A percentile compares a stretch with the other conserved stretches of the same genome.
phyloP scores from a whole-genome alignment of 1,140 invertebrate genomes.

The Drosophila kurseongensis region DNA sequence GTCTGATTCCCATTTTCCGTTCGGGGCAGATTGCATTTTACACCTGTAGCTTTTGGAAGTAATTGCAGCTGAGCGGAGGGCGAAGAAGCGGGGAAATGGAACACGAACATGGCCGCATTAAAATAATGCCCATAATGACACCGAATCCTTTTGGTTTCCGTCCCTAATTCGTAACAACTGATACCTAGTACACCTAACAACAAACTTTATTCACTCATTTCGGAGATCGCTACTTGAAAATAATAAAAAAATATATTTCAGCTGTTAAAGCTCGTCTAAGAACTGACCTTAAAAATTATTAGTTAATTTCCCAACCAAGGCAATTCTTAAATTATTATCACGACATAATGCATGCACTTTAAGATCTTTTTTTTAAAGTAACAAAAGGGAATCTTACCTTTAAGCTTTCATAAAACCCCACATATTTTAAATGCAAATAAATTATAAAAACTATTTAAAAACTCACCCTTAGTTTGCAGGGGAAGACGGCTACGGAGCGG shows the following conservation, averaged over 20 bases:
- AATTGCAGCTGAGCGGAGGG: slow-evolving; percentile 48
- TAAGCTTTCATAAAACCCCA: too few species aligned
- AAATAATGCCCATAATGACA: slow-evolving; percentile 62
- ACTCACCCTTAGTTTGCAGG: slow-evolving; percentile 96
- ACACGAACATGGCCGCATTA: slow-evolving; percentile 42
- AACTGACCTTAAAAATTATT: too few species aligned
- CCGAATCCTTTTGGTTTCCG: slow-evolving; percentile 14
- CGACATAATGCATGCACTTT: too few species aligned
- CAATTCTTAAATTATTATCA: too few species aligned
- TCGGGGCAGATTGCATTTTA: slow-evolving; percentile 69
- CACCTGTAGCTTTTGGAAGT: slow-evolving; percentile 74
- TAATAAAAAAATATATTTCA: too few species aligned
- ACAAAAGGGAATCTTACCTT: too few species aligned
- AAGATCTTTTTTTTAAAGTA: too few species aligned
- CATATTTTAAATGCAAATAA: too few species aligned
- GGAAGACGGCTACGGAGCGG: slow-evolving; percentile 98
- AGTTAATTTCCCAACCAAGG: too few species aligned
- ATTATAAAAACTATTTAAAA: background rate
- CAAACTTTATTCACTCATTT: too few species aligned
- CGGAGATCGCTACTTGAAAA: too few species aligned
- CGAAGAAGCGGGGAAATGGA: slow-evolving; percentile 11
- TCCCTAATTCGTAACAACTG: slow-evolving; percentile 3
- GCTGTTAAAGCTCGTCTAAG: too few species aligned
- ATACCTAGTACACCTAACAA: slow-evolving; percentile 1
- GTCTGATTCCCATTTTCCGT: slow-evolving; percentile 9